Percentiles rank a stretch among this genome's conserved stretches.
phyloP scores from a whole-genome alignment of 2,113 vertebrate species.

The Oreochromis tanganicae region DNA sequence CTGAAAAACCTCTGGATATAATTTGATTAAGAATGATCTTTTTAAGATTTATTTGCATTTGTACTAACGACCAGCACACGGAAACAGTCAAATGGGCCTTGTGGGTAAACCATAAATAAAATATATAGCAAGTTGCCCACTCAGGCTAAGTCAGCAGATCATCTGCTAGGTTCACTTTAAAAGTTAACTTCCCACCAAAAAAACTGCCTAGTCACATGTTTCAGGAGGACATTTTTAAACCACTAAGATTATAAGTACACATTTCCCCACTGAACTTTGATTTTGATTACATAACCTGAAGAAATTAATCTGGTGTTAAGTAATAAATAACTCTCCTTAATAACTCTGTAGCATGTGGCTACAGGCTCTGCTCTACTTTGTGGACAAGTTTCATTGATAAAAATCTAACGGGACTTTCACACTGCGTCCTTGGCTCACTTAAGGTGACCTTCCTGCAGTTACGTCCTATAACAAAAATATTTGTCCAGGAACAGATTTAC shows the following conservation, averaged over 20 bases:
- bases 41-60: neutral
- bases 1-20: neutral
- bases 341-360: neutral
- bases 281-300: neutral
- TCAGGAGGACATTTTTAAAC: neutral
- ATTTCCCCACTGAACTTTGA: neutral
- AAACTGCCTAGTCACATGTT: neutral
- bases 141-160: neutral
- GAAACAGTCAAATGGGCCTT: neutral
- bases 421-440: neutral
- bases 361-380: neutral
- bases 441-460: neutral
- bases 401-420: neutral
- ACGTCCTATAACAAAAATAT: neutral
- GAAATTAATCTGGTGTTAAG: neutral
- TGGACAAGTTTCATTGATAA: neutral
- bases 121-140: neutral
- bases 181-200: rapidly evolving
- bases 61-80: neutral
- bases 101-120: neutral
- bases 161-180: neutral
- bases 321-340: neutral
- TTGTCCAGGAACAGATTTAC: neutral
- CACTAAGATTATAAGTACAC: neutral
- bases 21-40: neutral